phyloP scores from a whole-genome alignment of 2,113 vertebrate species.

The Paratilapia polleni region DNA sequence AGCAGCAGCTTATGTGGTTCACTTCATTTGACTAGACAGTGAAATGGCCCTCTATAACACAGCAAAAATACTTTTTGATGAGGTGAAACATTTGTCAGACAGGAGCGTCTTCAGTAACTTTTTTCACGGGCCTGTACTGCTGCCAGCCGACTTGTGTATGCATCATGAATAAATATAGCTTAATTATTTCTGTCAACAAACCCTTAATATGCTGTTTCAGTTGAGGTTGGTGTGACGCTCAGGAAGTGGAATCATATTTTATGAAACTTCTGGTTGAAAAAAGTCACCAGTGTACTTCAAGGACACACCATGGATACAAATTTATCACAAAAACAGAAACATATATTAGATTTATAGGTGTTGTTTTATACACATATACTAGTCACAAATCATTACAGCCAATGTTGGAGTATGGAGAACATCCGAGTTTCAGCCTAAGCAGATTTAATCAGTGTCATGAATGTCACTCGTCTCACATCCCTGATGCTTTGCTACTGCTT shows the following conservation, averaged over 20 bases:
- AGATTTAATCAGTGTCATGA: slow-evolving; percentile 37
- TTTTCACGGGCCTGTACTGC: not conserved
- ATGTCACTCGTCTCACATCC: slow-evolving; percentile 28
- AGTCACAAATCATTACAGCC: not conserved
- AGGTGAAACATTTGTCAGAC: not conserved
- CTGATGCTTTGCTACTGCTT: slow-evolving; percentile 4
- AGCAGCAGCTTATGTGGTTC: not conserved
- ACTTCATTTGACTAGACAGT: not conserved
- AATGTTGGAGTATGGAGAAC: not conserved
- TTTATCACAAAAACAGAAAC: not conserved
- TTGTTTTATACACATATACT: not conserved
- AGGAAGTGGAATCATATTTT: not conserved
- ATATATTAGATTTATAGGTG: not conserved
- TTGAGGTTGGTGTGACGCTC: not conserved
- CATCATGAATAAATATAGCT: not conserved
- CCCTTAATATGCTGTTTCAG: not conserved
- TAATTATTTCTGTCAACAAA: not conserved
- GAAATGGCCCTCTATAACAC: not conserved
- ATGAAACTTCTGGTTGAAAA: not conserved
- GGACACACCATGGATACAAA: not conserved
- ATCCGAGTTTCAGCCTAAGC: not conserved
- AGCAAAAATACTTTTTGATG: not conserved
- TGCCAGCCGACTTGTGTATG: not conserved
- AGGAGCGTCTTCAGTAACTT: not conserved
- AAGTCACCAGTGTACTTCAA: not conserved